These are phyloP conservation scores for Abramis brama DNA, from an alignment of 2,113 vertebrate genomes.

Conservation along the genomic window DNA sequence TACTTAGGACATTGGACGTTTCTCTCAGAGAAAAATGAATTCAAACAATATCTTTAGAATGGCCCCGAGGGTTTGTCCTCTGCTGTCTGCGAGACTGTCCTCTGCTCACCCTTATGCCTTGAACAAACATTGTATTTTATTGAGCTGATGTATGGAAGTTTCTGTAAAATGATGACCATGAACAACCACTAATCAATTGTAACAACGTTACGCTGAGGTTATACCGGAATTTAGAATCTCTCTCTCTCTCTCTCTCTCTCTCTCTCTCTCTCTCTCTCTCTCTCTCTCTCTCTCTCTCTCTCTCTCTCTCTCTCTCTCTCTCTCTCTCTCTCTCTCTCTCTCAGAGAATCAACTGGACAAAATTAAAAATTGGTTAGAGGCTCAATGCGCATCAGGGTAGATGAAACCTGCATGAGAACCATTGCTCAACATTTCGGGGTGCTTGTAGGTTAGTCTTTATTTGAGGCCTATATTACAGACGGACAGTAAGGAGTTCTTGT, in stretches of 20 bases:
- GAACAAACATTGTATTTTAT: not conserved
- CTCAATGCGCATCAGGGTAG: not conserved
- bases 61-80: slow-evolving; percentile 20
- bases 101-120: not conserved
- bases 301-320: no score
- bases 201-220: not conserved
- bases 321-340: no score
- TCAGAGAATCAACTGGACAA: not conserved
- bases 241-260: not conserved
- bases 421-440: not conserved
- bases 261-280: not conserved
- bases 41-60: slow-evolving; percentile 20
- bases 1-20: not conserved
- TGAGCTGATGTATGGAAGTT: not conserved
- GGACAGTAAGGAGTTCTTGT: not conserved
- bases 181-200: slow-evolving; percentile 11
- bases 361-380: not conserved
- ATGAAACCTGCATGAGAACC: not conserved
- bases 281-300: no score
- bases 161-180: not conserved
- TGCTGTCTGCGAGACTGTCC: slow-evolving; percentile 16
- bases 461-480: not conserved
- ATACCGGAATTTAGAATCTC: not conserved
- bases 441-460: not conserved
- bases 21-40: slow-evolving; percentile 7